Evolutionary conservation across 1,140 invertebrate species (phyloP).

Genomic region (Acromyrmex charruanus): DNA sequence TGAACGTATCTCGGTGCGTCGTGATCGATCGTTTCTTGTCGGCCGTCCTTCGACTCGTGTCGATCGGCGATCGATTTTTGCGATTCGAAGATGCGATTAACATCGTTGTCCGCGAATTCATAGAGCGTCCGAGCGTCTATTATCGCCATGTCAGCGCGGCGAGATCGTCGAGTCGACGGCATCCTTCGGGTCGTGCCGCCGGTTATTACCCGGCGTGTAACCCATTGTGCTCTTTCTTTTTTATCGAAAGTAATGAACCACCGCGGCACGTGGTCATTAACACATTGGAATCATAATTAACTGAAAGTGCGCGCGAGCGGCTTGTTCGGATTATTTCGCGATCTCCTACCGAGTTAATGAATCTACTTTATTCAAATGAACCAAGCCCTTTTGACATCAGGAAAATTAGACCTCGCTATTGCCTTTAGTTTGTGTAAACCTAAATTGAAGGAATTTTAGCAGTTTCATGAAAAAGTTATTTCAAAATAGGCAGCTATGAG

Average conservation of each 20-base stretch:
- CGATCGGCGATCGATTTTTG: conserved; percentile 39
- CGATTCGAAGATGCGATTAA: conserved; percentile 47
- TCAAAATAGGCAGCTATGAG: not conserved
- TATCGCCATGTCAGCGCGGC: conserved; percentile 60
- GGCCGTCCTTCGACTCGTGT: not conserved
- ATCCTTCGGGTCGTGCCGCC: conserved; percentile 61
- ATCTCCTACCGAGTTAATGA: conserved; percentile 57
- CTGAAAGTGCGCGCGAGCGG: conserved; percentile 43
- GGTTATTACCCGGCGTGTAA: conserved; percentile 53
- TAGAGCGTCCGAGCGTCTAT: conserved; percentile 44
- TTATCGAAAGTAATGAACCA: conserved; percentile 59
- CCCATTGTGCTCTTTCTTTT: conserved; percentile 60
- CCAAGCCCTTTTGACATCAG: not conserved
- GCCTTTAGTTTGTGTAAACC: not conserved
- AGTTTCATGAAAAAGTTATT: not conserved
- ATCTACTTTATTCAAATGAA: conserved; percentile 50
- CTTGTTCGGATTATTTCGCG: conserved; percentile 40
- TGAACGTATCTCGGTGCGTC: not conserved
- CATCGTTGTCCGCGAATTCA: conserved; percentile 31
- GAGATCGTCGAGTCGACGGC: conserved; percentile 58
- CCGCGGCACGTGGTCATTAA: conserved; percentile 60
- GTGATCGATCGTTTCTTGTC: not conserved
- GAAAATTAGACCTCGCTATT: not conserved
- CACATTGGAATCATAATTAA: conserved; percentile 59
- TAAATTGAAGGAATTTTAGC: not conserved